Evolutionary conservation across 1,140 invertebrate species (phyloP).

Genomic region (Copidosoma floridanum): DNA sequence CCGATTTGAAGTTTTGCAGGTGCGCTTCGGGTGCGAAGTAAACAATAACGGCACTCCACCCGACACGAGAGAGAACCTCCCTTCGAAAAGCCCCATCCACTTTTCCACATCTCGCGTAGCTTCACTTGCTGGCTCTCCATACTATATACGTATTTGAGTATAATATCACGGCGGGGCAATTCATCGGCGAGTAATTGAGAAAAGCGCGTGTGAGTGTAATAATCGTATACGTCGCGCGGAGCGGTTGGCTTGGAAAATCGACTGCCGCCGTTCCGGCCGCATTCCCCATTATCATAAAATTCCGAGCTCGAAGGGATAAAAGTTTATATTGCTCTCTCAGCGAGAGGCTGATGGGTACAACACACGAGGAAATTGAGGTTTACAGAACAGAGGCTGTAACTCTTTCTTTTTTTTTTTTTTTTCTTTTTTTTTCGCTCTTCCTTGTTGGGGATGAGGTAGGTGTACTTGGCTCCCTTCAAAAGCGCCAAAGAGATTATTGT

Average conservation of each 20-base stretch:
- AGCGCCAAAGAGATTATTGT: too few species aligned
- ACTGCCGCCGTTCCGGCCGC: constrained; percentile 3
- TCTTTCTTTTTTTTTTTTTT: too few species aligned
- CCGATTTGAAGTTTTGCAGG: too few species aligned
- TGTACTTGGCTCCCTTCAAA: background rate
- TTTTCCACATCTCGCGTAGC: too few species aligned
- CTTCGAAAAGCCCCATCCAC: too few species aligned
- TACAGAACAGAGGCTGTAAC: constrained; percentile 16
- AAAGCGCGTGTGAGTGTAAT: constrained; percentile 8
- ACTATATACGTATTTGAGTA: too few species aligned
- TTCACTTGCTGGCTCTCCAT: too few species aligned
- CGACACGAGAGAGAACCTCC: too few species aligned
- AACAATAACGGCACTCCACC: background rate
- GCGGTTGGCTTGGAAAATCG: background rate
- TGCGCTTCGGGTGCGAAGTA: background rate
- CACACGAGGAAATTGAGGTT: constrained; percentile 10
- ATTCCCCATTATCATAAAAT: constrained; percentile 23
- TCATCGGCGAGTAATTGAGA: background rate
- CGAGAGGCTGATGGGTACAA: constrained; percentile 17
- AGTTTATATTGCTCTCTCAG: constrained; percentile 18
- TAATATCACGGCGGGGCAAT: background rate
- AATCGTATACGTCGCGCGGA: too few species aligned
- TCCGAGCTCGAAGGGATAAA: constrained; percentile 6
- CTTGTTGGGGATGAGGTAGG: too few species aligned
- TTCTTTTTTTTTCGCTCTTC: background rate